Percentiles rank a stretch among this genome's conserved stretches.
Conservation (phyloP, 2,888 invertebrate genomes). For the Hemaris fuciformis region DNA sequence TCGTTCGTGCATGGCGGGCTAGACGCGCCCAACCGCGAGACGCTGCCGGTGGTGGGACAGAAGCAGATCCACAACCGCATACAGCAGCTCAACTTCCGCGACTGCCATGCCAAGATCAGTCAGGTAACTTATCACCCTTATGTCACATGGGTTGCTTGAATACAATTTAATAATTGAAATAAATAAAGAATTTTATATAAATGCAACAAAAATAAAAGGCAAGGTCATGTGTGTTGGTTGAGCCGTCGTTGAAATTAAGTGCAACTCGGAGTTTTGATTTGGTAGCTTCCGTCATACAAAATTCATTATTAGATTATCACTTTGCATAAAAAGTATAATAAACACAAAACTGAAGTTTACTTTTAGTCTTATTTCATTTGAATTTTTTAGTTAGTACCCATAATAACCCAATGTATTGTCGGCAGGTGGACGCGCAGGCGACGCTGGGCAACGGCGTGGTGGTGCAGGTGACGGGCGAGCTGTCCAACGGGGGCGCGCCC, state of each 20-base stretch:
- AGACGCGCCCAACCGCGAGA: constrained; percentile 91
- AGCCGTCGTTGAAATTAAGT: too few species aligned
- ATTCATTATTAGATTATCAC: too few species aligned
- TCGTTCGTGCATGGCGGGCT: constrained; percentile 97
- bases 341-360: neutral
- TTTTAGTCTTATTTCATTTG: too few species aligned
- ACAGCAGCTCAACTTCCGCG: constrained; percentile 95
- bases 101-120: constrained; percentile 98
- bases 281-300: too few species aligned
- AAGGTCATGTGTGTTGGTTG: too few species aligned
- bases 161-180: too few species aligned
- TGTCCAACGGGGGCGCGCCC: constrained; percentile 97
- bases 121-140: constrained; percentile 76
- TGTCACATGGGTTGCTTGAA: neutral
- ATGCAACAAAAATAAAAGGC: too few species aligned
- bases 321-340: neutral
- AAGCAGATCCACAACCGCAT: constrained; percentile 98
- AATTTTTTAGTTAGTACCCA: neutral
- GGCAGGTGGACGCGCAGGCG: constrained; percentile 93
- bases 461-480: constrained; percentile 98
- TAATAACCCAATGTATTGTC: neutral
- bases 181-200: too few species aligned
- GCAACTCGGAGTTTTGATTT: too few species aligned
- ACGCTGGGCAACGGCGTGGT: constrained; percentile 97
- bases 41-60: constrained; percentile 92